These are phyloP conservation scores for Gymnocheta viridis DNA, from an alignment of 2,888 invertebrate species.

Conservation along the genomic window DNA sequence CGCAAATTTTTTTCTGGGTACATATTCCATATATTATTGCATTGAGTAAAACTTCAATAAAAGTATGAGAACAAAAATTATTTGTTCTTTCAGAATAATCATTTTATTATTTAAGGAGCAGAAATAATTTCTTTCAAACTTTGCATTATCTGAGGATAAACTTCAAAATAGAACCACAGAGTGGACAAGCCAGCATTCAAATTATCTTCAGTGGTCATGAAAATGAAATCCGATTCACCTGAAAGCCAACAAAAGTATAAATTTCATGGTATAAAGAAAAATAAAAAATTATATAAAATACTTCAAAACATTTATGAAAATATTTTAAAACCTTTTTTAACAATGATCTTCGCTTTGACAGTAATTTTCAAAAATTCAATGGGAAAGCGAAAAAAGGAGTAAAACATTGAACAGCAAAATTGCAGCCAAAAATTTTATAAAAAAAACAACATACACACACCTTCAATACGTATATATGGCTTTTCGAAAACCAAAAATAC, in stretches of 20 bases:
- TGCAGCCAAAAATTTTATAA: slow-evolving; percentile 20
- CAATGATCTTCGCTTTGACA: slow-evolving; percentile 68
- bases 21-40: too few relatives aligned
- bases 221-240: slow-evolving; percentile 53
- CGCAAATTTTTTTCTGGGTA: too few relatives aligned
- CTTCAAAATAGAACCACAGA: background rate
- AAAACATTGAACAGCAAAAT: slow-evolving; percentile 31
- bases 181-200: background rate
- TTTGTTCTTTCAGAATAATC: too few relatives aligned
- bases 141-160: too few relatives aligned
- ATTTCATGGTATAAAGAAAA: slow-evolving; percentile 2
- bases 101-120: too few relatives aligned
- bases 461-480: slow-evolving; percentile 13
- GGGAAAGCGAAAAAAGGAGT: slow-evolving; percentile 31
- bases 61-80: too few relatives aligned
- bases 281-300: slow-evolving; percentile 42
- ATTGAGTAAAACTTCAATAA: too few relatives aligned
- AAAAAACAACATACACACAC: background rate
- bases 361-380: slow-evolving; percentile 67
- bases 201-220: slow-evolving; percentile 4
- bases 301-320: slow-evolving; percentile 66
- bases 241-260: slow-evolving; percentile 29
- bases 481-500: slow-evolving; percentile 63
- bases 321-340: slow-evolving; percentile 56
- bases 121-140: too few relatives aligned